A percentile compares a stretch with the other conserved stretches of the same genome.
These are phyloP conservation scores for Diadegma fenestrale DNA, from an alignment of 2,888 invertebrate species.

Conservation along the genomic window DNA sequence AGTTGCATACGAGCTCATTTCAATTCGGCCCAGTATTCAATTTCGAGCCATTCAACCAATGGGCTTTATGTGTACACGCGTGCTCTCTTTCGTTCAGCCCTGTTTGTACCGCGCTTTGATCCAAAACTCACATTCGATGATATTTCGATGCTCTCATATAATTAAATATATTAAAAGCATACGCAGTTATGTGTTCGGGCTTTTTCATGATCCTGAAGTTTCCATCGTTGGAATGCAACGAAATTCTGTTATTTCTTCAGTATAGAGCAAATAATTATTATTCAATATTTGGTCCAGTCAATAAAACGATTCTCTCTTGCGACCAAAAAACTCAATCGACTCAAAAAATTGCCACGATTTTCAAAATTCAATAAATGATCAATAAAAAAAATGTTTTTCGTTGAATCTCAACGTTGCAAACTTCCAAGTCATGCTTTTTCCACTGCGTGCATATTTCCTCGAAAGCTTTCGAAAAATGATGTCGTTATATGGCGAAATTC, in stretches of 20 bases:
- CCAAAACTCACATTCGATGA: conserved; percentile 7
- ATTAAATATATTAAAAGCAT: not conserved
- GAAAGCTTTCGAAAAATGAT: conserved; percentile 39
- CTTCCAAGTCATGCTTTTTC: no score
- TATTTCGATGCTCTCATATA: conserved; percentile 4
- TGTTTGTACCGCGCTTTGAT: conserved; percentile 50
- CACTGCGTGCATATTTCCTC: not conserved
- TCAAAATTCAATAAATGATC: no score
- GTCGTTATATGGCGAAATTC: conserved; percentile 42
- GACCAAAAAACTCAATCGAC: no score
- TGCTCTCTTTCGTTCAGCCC: conserved; percentile 12
- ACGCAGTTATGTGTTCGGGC: not conserved
- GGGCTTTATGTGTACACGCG: conserved; percentile 48
- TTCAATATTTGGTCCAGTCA: no score
- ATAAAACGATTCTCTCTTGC: no score
- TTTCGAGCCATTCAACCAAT: conserved; percentile 56
- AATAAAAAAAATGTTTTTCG: no score
- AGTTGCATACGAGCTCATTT: conserved; percentile 49
- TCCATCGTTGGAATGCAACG: no score
- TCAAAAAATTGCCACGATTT: no score
- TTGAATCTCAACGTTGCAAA: no score
- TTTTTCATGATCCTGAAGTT: no score
- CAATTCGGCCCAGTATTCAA: conserved; percentile 65
- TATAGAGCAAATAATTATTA: no score
- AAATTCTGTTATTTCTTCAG: no score